A percentile compares a stretch with the other conserved stretches of the same genome.
These are phyloP conservation scores for Cacatua alba DNA, from an alignment of 2,113 vertebrate genomes.

Conservation along the genomic window DNA sequence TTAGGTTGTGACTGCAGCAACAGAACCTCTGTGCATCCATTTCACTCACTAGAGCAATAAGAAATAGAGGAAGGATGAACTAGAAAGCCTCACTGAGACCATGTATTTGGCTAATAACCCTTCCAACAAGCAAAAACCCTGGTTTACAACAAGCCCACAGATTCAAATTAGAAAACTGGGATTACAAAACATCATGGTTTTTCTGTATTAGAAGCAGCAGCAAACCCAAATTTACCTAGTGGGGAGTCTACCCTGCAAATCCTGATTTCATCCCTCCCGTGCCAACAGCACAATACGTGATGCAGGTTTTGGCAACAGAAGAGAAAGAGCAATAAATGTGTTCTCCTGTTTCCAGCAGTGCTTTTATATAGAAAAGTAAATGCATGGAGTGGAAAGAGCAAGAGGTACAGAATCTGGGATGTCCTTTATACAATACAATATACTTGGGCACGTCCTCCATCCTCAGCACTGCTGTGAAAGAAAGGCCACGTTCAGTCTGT, in stretches of 20 bases:
- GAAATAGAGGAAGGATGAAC: neutral
- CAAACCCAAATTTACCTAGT: neutral
- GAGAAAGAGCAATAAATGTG: accelerated
- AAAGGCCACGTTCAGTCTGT: neutral
- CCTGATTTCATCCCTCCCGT: too few relatives aligned
- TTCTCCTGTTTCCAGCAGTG: neutral
- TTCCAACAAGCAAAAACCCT: neutral
- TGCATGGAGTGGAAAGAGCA: neutral
- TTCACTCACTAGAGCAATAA: neutral
- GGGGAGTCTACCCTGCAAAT: neutral
- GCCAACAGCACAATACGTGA: accelerated
- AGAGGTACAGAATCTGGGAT: neutral
- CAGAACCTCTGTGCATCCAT: accelerated
- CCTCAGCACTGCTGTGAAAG: neutral
- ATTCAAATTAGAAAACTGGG: neutral
- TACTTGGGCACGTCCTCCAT: neutral
- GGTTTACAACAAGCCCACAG: neutral
- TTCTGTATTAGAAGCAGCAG: neutral
- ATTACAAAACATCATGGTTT: neutral
- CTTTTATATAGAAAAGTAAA: neutral
- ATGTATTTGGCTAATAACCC: accelerated
- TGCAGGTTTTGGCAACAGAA: neutral
- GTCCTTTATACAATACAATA: neutral
- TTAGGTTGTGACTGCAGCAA: neutral
- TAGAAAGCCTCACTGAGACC: neutral